Conservation (phyloP, 2,888 invertebrate species). For the Caenorhabditis sp. region DNA sequence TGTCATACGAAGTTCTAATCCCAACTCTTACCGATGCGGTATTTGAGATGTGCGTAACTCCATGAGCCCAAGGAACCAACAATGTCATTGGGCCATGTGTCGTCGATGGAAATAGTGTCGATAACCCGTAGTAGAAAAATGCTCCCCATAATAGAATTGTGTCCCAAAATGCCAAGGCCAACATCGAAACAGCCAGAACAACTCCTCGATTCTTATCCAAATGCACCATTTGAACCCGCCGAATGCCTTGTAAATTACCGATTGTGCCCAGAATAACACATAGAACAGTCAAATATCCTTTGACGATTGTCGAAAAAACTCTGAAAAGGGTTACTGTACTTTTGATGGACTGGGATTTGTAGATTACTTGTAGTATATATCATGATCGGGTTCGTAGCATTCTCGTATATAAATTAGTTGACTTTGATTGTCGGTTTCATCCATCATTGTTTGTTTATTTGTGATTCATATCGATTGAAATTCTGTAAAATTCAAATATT, state of each 20-base stretch:
- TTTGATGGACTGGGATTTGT: background rate
- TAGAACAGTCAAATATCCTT: conserved; percentile 58
- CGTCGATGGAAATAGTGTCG: conserved; percentile 18
- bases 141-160: conserved; percentile 42
- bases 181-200: conserved; percentile 62
- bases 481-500: background rate
- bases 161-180: conserved; percentile 67
- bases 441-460: background rate
- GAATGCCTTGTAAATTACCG: conserved; percentile 60
- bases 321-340: conserved; percentile 21
- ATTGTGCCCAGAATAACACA: conserved; percentile 62
- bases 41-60: conserved; percentile 62
- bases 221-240: conserved; percentile 58
- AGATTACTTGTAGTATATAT: background rate
- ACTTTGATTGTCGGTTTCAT: conserved; percentile 5
- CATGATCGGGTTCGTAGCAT: background rate
- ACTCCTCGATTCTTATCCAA: conserved; percentile 66
- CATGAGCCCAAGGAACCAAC: conserved; percentile 60
- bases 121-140: background rate
- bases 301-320: conserved; percentile 50
- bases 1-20: too few relatives aligned
- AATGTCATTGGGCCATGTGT: conserved; percentile 39
- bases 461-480: too few relatives aligned
- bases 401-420: background rate
- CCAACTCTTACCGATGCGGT: conserved; percentile 61